Evolutionary conservation across 2,113 vertebrate species (phyloP).

Genomic region (Petaurus breviceps): DNA sequence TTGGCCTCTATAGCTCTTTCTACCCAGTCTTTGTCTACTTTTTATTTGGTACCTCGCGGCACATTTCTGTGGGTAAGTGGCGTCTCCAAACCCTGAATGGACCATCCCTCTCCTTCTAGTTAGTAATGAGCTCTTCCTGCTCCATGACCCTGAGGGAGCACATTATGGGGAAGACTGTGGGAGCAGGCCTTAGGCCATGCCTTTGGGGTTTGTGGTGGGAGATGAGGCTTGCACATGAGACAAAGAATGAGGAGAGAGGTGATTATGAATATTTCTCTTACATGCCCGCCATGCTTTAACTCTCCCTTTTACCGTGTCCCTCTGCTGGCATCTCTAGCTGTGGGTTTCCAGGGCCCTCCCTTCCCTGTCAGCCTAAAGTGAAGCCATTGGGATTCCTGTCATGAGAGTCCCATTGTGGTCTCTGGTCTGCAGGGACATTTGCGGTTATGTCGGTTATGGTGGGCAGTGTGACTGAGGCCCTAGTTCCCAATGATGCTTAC

Average conservation of each 20-base stretch:
- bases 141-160: neutral
- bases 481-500: slow-evolving; percentile 87
- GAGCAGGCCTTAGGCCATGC: neutral
- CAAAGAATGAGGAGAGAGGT: neutral
- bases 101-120: neutral
- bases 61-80: slow-evolving; percentile 93
- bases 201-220: neutral
- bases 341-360: neutral
- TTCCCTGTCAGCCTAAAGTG: neutral
- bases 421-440: slow-evolving; percentile 89
- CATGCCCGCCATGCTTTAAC: neutral
- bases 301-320: neutral
- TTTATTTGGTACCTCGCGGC: slow-evolving; percentile 94
- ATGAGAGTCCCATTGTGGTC: neutral
- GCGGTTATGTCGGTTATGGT: slow-evolving; percentile 98
- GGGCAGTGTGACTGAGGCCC: slow-evolving; percentile 90
- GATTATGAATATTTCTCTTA: neutral
- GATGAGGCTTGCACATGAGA: neutral
- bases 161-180: neutral
- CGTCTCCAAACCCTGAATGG: neutral
- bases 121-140: neutral
- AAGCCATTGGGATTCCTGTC: accelerated
- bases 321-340: neutral
- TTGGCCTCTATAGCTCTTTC: slow-evolving; percentile 93
- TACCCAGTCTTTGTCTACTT: slow-evolving; percentile 94